A percentile compares a stretch with the other conserved stretches of the same genome.
Evolutionary conservation across 2,888 invertebrate genomes (phyloP).

Genomic region (Griposia aprilina): DNA sequence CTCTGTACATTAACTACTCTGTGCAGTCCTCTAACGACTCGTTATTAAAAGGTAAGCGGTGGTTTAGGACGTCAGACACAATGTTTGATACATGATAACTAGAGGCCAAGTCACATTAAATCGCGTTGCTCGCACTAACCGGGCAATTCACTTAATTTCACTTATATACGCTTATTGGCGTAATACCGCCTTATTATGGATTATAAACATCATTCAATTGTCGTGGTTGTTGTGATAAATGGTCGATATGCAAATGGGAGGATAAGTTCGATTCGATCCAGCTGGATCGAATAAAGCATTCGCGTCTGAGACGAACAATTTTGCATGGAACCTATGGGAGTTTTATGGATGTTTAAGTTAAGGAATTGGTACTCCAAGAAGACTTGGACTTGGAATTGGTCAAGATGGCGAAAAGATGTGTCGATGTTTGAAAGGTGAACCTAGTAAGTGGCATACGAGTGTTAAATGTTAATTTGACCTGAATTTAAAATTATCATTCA

Average conservation of each 20-base stretch:
- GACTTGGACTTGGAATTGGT: no score
- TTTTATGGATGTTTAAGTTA: slow-evolving; percentile 2
- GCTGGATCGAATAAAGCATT: slow-evolving; percentile 44
- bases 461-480: not conserved
- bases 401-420: not conserved
- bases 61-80: slow-evolving; percentile 78
- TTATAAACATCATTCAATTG: slow-evolving; percentile 80
- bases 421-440: not conserved
- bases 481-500: not conserved
- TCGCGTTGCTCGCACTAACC: slow-evolving; percentile 81
- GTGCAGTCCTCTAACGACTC: slow-evolving; percentile 78
- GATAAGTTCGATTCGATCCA: no score
- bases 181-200: slow-evolving; percentile 80
- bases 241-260: slow-evolving; percentile 50
- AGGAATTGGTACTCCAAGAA: no score
- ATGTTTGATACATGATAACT: slow-evolving; percentile 88
- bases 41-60: slow-evolving; percentile 85
- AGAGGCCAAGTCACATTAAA: slow-evolving; percentile 85
- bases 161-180: slow-evolving; percentile 82
- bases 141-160: slow-evolving; percentile 86
- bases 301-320: slow-evolving; percentile 18
- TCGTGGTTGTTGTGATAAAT: slow-evolving; percentile 62
- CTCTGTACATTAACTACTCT: slow-evolving; percentile 74
- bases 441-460: not conserved
- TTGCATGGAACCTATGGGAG: slow-evolving; percentile 11